Evolutionary conservation across 92 coral and sea anemone species (phyloP), one percentile per base, ranked within the genome.

Genomic region (Diadumene lineata): DNA sequence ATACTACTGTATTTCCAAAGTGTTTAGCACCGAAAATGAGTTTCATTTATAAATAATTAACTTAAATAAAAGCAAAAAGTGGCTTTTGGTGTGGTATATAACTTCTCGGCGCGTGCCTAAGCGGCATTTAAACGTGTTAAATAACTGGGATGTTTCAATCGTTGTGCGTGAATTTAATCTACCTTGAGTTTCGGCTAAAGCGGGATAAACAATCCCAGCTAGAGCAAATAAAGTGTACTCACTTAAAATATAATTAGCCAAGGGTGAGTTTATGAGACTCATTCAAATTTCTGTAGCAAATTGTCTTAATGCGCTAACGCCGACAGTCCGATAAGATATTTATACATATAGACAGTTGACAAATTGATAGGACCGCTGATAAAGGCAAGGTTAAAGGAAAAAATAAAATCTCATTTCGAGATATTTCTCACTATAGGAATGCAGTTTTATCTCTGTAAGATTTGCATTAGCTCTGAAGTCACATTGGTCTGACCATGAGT

Each of bases 11-110:
- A 70, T 55, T 83, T 63, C 81, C 69, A 80, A 87, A 78, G 81
- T 87, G 72, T 72, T 90, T 87, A 80, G 79, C 87, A 72, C 84
- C 79, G 70, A 83, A 80, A 79, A 72, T 68, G 87, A 87, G 87
- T 87, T 85, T 83, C 86, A 83, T 88, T 87, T 79, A 76, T 78
- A 87, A 79, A 85, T 80, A 76, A 91, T 90, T 87, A 90, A 90
- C 79, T 64, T 33, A 68, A 48, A 70, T 67, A 81, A 82, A 64
- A 55, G 46, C 13, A 19, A 68, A 32, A 72, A 56, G 32, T 72
- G 19, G 56, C 44, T 10, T 56, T 56, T 56, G 51, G 34, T 56
- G 33, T 24, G 57, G 2, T 58, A 1, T 6, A 7, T 58, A 58
- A 58, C 31, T 58, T 58, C 16, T 3, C 7, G 29, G 31, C 29